Base-by-base conservation (phyloP, 2,797 vertebrate genomes). In the Rhodeus uyekii region DNA sequence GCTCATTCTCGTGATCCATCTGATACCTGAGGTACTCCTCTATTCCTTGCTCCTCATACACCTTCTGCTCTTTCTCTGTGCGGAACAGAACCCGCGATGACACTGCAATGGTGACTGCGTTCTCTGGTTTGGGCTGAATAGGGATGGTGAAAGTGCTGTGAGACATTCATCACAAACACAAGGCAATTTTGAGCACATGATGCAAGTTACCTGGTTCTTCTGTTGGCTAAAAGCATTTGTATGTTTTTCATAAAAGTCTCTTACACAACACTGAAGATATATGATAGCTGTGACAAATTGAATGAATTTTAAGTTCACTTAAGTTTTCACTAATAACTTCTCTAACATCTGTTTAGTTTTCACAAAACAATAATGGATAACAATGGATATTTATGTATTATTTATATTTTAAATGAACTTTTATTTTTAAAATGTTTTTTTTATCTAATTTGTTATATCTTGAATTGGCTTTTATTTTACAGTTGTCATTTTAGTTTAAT, bases 1-100 rank as follows among this genome's bases (percentile, higher is more conserved):
- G 98, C 79, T 99, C 96, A 0, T 96, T 96, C 91, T 99, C 98
- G 0, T 99, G 98, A 73, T 98, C 96, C 83, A 99, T 93, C 87
- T 99, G 98, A 87, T 96, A 98, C 39, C 93, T 93, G 61, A 99
- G 95, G 0, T 99, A 99, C 75, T 97, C 96, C 89, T 99, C 98
- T 53, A 99, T 95, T 0, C 98, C 98, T 75, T 96, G 89, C 90
- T 98, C 95, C 0, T 89, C 91, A 83, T 94, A 99, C 85, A 99
- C 96, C 88, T 91, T 95, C 93, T 98, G 96, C 88, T 99, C 98
- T 74, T 93, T 94, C 22, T 98, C 98, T 72, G 98, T 99, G 72
- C 97, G 96, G 88, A 99, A 99, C 75, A 99, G 90, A 5, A 98
- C 97, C 8, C 97, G 93, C 0, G 98, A 97, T 0, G 98, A 99